phyloP scores from a whole-genome alignment of 64 coral and sea anemone species.

The Exaiptasia diaphana region DNA sequence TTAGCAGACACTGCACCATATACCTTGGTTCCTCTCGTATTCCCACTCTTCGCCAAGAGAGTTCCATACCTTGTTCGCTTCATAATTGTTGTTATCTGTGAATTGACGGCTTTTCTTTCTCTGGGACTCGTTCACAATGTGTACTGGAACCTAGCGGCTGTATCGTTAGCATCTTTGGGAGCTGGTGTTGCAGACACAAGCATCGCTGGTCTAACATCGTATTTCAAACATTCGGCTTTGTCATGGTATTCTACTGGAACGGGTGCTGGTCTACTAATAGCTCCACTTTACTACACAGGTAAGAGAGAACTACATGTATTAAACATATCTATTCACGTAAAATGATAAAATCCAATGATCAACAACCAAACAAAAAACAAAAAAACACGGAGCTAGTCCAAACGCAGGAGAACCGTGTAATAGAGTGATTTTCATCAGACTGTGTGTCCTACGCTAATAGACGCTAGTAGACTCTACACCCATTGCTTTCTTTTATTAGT shows the following conservation, averaged over 20 bases:
- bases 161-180: conserved; percentile 47
- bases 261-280: conserved; percentile 32
- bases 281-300: conserved; percentile 80
- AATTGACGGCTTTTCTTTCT: conserved; percentile 19
- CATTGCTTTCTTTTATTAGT: too few relatives aligned
- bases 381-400: too few relatives aligned
- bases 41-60: conserved; percentile 56
- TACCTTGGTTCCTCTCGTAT: conserved; percentile 36
- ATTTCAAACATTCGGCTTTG: conserved; percentile 30
- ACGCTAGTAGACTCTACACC: too few relatives aligned
- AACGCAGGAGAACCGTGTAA: too few relatives aligned
- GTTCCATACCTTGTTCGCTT: conserved; percentile 54
- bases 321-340: too few relatives aligned
- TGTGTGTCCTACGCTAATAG: too few relatives aligned
- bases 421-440: too few relatives aligned
- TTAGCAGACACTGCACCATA: conserved; percentile 38
- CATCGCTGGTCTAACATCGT: conserved; percentile 57
- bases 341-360: too few relatives aligned
- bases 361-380: too few relatives aligned
- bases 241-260: conserved; percentile 67
- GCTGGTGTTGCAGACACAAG: conserved; percentile 53
- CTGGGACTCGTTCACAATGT: conserved; percentile 36
- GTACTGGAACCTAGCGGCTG: conserved; percentile 67
- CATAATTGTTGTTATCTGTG: background rate
- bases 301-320: background rate